A percentile compares a stretch with the other conserved stretches of the same genome.
Evolutionary conservation across 1,140 invertebrate species (phyloP).

Genomic region (Cecropterus lyciades): DNA sequence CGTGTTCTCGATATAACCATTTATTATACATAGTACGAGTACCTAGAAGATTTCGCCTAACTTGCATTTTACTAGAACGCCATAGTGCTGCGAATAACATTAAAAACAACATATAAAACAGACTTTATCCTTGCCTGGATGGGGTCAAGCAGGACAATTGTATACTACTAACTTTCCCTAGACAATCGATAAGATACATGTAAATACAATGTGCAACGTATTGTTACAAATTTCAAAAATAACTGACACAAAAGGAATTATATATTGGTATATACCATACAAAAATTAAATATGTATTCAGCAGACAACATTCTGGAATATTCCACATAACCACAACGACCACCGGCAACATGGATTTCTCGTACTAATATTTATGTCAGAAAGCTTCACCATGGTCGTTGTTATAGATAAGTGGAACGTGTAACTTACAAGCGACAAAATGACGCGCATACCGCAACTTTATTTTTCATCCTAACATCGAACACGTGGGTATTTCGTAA

Average conservation of each 20-base stretch:
- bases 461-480: not conserved
- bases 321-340: not conserved
- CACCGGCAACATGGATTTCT: not conserved
- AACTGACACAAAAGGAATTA: not conserved
- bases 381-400: not conserved
- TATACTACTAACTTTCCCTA: not conserved
- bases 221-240: not conserved
- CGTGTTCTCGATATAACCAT: slow-evolving; percentile 58
- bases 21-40: slow-evolving; percentile 46
- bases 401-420: not conserved
- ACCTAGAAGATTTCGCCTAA: slow-evolving; percentile 53
- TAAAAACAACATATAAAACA: slow-evolving; percentile 11
- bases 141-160: not conserved
- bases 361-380: not conserved
- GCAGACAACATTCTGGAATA: not conserved
- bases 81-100: slow-evolving; percentile 40
- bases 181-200: too few relatives aligned
- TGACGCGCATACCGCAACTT: not conserved
- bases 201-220: not conserved
- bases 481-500: slow-evolving; percentile 28
- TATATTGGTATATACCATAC: not conserved
- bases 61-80: slow-evolving; percentile 46
- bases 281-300: not conserved
- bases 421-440: not conserved
- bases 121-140: not conserved